Percentiles rank a stretch among this genome's conserved stretches.
Conservation (phyloP, 92 coral and sea anemone genomes). For the Parazoanthus atlanticus region DNA sequence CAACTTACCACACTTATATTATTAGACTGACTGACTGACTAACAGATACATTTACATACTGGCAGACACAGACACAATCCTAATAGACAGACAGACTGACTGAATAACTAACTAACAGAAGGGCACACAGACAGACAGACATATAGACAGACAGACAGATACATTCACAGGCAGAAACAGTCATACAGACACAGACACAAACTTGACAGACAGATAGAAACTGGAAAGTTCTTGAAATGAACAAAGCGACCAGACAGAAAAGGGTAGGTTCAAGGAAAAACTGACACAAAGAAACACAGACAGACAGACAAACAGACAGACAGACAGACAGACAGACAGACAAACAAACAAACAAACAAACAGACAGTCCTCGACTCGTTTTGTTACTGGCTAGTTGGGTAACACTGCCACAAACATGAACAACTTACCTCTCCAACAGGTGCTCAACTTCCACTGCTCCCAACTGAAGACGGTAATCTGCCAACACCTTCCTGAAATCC, state of each 20-base stretch:
- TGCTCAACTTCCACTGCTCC: conserved; percentile 77
- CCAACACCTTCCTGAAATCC: conserved; percentile 77
- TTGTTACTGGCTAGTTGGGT: too few species aligned
- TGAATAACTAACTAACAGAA: too few species aligned
- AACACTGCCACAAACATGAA: too few species aligned
- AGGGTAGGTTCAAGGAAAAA: too few species aligned
- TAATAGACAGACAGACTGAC: background rate
- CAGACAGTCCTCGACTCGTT: background rate
- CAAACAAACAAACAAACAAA: background rate
- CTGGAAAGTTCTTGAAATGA: too few species aligned
- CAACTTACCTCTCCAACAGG: conserved; percentile 69
- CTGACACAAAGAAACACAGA: background rate
- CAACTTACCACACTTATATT: too few species aligned
- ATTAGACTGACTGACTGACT: too few species aligned
- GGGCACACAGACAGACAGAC: too few species aligned
- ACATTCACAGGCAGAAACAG: background rate
- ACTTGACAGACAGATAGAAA: background rate
- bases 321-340: background rate
- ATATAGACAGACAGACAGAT: background rate
- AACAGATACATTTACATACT: background rate
- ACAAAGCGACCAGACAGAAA: too few species aligned
- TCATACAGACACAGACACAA: background rate
- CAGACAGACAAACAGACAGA: background rate
- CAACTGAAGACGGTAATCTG: conserved; percentile 69
- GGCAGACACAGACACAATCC: background rate